Evolutionary conservation across 2,797 vertebrate genomes (phyloP).

Genomic region (Betta splendens): DNA sequence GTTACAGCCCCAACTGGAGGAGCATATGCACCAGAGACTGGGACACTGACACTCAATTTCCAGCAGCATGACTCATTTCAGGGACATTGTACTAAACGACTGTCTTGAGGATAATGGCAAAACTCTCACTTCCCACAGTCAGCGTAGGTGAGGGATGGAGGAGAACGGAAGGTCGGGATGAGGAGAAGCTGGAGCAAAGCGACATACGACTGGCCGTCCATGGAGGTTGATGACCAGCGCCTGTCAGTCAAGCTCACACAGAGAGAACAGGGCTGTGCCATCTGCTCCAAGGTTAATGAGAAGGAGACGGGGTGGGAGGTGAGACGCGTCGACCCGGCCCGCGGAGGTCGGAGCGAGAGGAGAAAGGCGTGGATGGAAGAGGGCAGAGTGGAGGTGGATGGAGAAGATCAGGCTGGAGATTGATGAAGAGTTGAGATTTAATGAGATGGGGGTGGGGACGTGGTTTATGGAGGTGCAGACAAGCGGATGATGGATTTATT

Average conservation of each 20-base stretch:
- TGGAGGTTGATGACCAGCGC: conserved; percentile 89
- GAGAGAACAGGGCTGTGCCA: conserved; percentile 92
- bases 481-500: conserved; percentile 41
- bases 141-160: conserved; percentile 31
- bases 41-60: too few species aligned
- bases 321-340: conserved; percentile 63
- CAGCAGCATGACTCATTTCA: too few species aligned
- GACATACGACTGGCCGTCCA: conserved; percentile 88
- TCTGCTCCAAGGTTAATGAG: conserved; percentile 93
- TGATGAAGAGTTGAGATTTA: conserved; percentile 52
- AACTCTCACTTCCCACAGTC: too few species aligned
- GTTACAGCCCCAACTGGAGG: too few species aligned
- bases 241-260: conserved; percentile 95
- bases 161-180: conserved; percentile 82
- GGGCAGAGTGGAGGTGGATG: conserved; percentile 29
- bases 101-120: too few species aligned
- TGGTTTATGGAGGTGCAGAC: conserved; percentile 69
- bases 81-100: too few species aligned
- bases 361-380: conserved; percentile 30
- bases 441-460: conserved; percentile 19
- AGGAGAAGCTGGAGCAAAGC: conserved; percentile 79
- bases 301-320: conserved; percentile 85
- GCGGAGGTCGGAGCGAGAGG: conserved; percentile 51
- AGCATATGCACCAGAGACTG: too few species aligned
- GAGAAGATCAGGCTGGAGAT: conserved; percentile 25